Base-by-base conservation (phyloP, 1,140 invertebrate species). In the Nomia melanderi region DNA sequence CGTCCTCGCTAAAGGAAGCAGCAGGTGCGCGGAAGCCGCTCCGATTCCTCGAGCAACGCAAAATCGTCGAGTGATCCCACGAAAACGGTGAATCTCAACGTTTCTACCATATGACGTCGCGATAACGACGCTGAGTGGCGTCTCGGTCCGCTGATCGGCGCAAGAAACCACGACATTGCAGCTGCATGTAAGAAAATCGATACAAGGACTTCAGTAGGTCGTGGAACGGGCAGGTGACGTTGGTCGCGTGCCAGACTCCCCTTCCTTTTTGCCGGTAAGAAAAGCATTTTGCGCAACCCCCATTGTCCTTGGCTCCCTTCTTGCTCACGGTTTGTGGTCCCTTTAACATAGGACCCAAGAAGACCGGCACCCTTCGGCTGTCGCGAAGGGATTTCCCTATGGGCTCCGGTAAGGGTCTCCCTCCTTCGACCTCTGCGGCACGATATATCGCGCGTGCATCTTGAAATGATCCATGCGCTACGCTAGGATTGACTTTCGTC, bases 191-290 rank as follows among this genome's bases (percentile, higher is more conserved):
- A 88, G 87, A 89, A 87, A 89, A 89, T 90, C 86, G 76, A 84
- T 86, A 83, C 79, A 86, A 87, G 83, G 75, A 84, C 86, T 87
- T 86, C 78, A 79, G 78, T 87, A 83, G 81, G 77, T 75, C 82
- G 77, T 75, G 62, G 47, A 72, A 67, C 33, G 71, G 71, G 88
- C 91, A 92, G 91, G 91, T 92, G 91, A 91, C 89, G 89, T 90
- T 90, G 89, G 91, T 91, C 91, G 91, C 90, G 91, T 92, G 91
- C 90, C 90, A 84, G 65, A 69, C 77, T 71, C 84, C 87, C 87
- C 89, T 87, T 86, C 85, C 84, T 85, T 81, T n/a, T 44, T 76
- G 60, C 78, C 75, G 74, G 79, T 70, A 89, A 90, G 90, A 86
- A 91, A 90, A 90, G 88, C 88, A 86, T 92, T 90, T 90, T 89